Base-by-base conservation (phyloP, 2,113 vertebrate genomes). In the Tragelaphus imberbis region DNA sequence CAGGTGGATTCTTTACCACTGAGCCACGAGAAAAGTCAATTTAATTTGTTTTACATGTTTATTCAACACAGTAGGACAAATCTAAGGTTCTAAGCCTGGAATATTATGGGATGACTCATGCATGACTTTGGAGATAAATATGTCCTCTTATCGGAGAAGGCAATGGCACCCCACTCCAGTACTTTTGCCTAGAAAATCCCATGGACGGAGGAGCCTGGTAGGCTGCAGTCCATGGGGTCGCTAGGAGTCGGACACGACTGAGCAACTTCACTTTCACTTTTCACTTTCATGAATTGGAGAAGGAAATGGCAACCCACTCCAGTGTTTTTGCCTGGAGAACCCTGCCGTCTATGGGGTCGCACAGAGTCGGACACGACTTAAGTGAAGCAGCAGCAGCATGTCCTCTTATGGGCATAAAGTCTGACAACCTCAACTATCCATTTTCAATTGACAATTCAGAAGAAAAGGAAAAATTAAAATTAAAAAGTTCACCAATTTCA, bases 31-130 rank as follows among this genome's bases (percentile, higher is more conserved):
- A 27, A 30, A 49, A 49, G 14, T 44, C 77, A 49, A 36, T 55
- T 82, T 82, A 68, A 87, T 84, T 93, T 95, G 17, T 19, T 92
- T 93, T 91, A 94, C 96, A 81, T 89, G 33, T 49, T 93, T 87
- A 47, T 95, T 95, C 77, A 91, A 94, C 71, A 93, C 1, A 93
- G 9, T 61, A 96, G 87, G 16, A 71, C n/a, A 94, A 95, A 80
- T 40, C 27, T 96, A 92, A 88, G 28, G 28, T 84, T 96, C 49
- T 88, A n/a, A 94, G 40, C 25, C 87, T 96, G 10, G 88, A 96
- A 87, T 87, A 6, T 90, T 53, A 96, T 6, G 5, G 21, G 19
- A 92, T 47, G 23, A 49, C 19, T 93, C 30, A 44, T 55, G 79
- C 7, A 33, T 51, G 3, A 97, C 59, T 92, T 27, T 65, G 55